Evolutionary conservation across 2,113 vertebrate species (phyloP).

Genomic region (Pristiophorus japonicus): DNA sequence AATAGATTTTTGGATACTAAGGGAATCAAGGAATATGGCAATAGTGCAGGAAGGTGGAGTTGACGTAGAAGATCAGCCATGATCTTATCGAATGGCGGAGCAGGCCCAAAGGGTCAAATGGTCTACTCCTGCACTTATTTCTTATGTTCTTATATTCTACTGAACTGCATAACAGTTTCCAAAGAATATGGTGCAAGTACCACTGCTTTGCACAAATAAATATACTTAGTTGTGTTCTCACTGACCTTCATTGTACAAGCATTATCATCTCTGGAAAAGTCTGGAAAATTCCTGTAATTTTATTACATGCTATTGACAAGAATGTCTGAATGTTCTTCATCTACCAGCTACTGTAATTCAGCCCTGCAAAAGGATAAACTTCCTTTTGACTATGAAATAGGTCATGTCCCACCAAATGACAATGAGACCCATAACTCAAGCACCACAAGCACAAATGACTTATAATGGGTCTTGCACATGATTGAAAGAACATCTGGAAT

Average conservation of each 20-base stretch:
- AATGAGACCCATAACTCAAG: neutral
- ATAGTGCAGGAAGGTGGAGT: no score
- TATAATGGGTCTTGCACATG: neutral
- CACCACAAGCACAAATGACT: neutral
- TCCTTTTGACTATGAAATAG: neutral
- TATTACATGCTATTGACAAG: neutral
- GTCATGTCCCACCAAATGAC: neutral
- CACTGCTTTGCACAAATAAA: neutral
- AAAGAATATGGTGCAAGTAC: neutral
- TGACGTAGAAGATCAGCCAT: no score
- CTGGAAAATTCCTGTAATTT: neutral
- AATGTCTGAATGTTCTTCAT: neutral
- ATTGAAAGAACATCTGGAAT: neutral
- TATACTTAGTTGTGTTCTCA: neutral
- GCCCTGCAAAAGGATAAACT: neutral
- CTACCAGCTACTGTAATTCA: neutral
- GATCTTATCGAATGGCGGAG: no score
- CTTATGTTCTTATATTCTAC: neutral
- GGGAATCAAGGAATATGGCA: no score
- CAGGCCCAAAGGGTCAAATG: no score
- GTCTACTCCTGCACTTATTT: no score
- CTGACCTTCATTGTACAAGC: neutral
- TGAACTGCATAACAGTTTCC: neutral
- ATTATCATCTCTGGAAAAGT: neutral
- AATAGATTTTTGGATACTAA: no score